phyloP scores from a whole-genome alignment of 92 coral and sea anemone genomes.

The Palythoa grandis region DNA sequence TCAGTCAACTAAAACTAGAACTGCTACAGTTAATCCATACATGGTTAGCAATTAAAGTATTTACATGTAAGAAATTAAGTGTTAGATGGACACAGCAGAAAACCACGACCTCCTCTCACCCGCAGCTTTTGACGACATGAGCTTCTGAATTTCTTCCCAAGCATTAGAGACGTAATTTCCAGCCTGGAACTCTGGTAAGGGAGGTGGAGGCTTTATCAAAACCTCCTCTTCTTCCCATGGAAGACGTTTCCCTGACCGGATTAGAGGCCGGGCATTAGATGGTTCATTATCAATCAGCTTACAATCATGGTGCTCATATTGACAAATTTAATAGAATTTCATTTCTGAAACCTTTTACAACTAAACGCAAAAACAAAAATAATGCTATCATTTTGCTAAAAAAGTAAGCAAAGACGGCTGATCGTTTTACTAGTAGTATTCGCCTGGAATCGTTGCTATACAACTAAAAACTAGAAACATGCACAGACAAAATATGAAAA shows the following conservation, averaged over 20 bases:
- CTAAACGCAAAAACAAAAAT: too few species aligned
- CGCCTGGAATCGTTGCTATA: too few species aligned
- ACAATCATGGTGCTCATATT: background rate
- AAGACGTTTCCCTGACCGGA: conserved; percentile 31
- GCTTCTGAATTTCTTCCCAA: conserved; percentile 46
- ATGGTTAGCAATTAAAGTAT: background rate
- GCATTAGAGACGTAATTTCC: conserved; percentile 46
- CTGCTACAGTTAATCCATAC: background rate
- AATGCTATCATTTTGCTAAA: background rate
- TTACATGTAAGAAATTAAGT: background rate
- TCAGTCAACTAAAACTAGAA: too few species aligned
- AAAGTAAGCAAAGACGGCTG: too few species aligned
- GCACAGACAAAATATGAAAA: too few species aligned
- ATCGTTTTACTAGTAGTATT: too few species aligned
- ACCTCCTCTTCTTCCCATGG: conserved; percentile 43
- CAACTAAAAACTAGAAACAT: too few species aligned
- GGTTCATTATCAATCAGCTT: background rate
- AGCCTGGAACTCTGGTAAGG: conserved; percentile 45
- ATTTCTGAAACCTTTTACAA: background rate
- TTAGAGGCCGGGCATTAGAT: conserved; percentile 34
- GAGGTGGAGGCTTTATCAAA: conserved; percentile 46
- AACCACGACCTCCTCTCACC: conserved; percentile 31
- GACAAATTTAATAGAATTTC: background rate
- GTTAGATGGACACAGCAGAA: conserved; percentile 21
- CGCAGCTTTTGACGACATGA: conserved; percentile 38